These are phyloP conservation scores for Erethizon dorsatum DNA, from an alignment of 2,797 vertebrate species.

Conservation along the genomic window DNA sequence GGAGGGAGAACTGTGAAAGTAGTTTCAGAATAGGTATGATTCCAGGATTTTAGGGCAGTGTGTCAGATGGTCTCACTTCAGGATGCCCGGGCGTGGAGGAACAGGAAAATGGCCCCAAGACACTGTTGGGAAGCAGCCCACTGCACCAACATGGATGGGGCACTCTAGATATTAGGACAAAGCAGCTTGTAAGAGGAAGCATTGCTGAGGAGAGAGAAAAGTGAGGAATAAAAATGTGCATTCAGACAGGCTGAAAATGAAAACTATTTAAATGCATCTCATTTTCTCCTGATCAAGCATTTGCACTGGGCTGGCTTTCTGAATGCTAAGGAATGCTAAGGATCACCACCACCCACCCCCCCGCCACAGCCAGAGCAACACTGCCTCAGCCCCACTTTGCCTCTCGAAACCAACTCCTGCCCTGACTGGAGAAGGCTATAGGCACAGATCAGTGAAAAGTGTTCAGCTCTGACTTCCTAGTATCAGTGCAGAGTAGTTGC, in stretches of 20 bases:
- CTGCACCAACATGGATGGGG: slow-evolving; percentile 85
- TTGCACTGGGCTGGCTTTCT: slow-evolving; percentile 39
- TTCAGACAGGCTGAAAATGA: slow-evolving; percentile 74
- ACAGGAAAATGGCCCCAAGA: slow-evolving; percentile 88
- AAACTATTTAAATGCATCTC: slow-evolving; percentile 75
- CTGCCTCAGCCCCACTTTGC: not conserved
- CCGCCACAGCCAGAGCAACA: not conserved
- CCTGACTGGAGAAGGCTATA: not conserved
- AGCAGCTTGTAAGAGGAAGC: slow-evolving; percentile 89
- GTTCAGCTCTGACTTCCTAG: not conserved
- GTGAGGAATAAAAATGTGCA: slow-evolving; percentile 88
- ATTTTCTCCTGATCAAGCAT: slow-evolving; percentile 72
- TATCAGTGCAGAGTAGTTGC: slow-evolving; percentile 17
- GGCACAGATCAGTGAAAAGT: slow-evolving; percentile 15
- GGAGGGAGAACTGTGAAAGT: slow-evolving; percentile 66
- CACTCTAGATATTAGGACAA: slow-evolving; percentile 88
- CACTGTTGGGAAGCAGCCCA: slow-evolving; percentile 88
- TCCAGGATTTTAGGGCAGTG: slow-evolving; percentile 84
- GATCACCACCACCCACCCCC: too few species aligned
- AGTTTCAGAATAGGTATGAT: slow-evolving; percentile 77
- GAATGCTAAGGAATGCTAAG: slow-evolving; percentile 28
- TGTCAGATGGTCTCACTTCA: slow-evolving; percentile 88
- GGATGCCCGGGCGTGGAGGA: slow-evolving; percentile 88
- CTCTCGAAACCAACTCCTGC: not conserved
- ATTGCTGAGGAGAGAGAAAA: slow-evolving; percentile 89